Percentiles rank a stretch among this genome's conserved stretches.
Evolutionary conservation across 1,140 invertebrate genomes (phyloP).

Genomic region (Grapholita molesta): DNA sequence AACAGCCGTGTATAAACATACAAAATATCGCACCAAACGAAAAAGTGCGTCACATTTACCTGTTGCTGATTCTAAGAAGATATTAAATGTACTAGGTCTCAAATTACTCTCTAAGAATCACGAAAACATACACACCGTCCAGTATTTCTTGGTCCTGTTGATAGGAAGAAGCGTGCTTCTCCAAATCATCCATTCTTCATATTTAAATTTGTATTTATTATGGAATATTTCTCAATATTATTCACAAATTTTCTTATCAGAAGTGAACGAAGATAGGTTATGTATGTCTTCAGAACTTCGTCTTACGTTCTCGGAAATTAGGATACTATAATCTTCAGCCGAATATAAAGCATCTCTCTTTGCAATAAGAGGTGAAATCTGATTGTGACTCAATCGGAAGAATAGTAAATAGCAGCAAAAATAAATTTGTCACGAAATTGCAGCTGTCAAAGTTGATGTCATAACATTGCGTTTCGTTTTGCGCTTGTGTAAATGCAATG

Average conservation of each 20-base stretch:
- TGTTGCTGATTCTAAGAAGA: conserved; percentile 62
- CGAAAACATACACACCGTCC: conserved; percentile 46
- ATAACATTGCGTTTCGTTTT: conserved; percentile 16
- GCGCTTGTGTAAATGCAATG: background rate
- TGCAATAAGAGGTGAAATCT: background rate
- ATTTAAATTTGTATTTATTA: conserved; percentile 49
- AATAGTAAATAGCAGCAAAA: background rate
- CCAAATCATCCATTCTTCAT: conserved; percentile 76
- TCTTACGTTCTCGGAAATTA: background rate
- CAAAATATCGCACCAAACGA: background rate
- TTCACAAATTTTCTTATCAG: conserved; percentile 32
- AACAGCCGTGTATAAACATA: background rate
- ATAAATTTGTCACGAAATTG: background rate
- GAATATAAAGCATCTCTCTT: background rate
- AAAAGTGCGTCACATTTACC: conserved; percentile 61
- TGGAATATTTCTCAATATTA: conserved; percentile 27
- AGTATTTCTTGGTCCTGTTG: conserved; percentile 70
- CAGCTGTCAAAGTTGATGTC: conserved; percentile 20
- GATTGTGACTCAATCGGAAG: conserved; percentile 2
- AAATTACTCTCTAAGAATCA: conserved; percentile 43
- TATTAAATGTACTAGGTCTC: conserved; percentile 31
- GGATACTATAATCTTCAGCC: background rate
- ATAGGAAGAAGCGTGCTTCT: conserved; percentile 62
- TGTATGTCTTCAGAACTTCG: conserved; percentile 22
- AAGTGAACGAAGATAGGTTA: conserved; percentile 32